A percentile compares a stretch with the other conserved stretches of the same genome.
Evolutionary conservation across 2,113 vertebrate species (phyloP).

Genomic region (Drymodes brunneopygia): DNA sequence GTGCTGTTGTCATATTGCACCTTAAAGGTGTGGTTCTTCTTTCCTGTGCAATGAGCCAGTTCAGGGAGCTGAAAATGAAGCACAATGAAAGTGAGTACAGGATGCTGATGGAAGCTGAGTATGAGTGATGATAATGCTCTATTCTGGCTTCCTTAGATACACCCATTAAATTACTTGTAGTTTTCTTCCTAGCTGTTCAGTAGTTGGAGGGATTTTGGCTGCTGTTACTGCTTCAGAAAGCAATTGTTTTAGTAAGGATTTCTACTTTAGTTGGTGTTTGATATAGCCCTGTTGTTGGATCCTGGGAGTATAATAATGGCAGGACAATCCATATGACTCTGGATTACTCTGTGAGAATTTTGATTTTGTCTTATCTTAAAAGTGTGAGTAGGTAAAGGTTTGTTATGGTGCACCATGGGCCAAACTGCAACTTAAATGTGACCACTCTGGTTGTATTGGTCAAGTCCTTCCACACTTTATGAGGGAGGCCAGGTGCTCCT

Average conservation of each 20-base stretch:
- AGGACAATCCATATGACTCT: background rate
- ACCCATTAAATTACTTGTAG: background rate
- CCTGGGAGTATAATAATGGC: background rate
- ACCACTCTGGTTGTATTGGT: background rate
- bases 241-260: background rate
- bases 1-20: fast-evolving
- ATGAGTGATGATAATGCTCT: background rate
- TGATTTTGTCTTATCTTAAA: background rate
- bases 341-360: background rate
- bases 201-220: background rate
- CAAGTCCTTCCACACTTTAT: background rate
- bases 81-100: background rate
- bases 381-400: background rate
- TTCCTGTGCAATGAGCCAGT: background rate
- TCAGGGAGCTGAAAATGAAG: background rate
- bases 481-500: background rate
- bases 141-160: background rate
- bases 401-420: background rate
- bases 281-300: background rate
- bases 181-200: background rate
- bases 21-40: background rate
- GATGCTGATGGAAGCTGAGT: background rate
- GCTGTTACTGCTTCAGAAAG: background rate
- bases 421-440: background rate
- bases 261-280: background rate